Conservation (phyloP, 2,888 invertebrate genomes). For the Herminia tarsipennalis region DNA sequence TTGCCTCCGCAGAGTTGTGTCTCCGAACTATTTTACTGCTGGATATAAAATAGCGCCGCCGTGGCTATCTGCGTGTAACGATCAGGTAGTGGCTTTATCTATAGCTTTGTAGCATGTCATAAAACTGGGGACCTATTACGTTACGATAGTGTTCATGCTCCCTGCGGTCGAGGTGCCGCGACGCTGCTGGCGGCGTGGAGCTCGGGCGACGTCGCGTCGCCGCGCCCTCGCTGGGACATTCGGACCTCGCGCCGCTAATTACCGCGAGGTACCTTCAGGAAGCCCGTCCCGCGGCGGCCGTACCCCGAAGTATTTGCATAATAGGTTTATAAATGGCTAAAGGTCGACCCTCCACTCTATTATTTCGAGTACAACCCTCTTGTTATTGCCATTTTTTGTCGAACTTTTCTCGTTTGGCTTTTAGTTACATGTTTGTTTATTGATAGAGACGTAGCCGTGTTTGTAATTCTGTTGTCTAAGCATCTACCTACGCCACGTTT, state of each 20-base stretch:
- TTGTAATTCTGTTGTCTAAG: too few species aligned
- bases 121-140: constrained; percentile 2
- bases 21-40: constrained; percentile 15
- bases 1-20: background rate
- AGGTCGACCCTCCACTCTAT: constrained; percentile 5
- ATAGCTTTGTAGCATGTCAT: background rate
- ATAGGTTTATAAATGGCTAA: constrained; percentile 10
- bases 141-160: constrained; percentile 4
- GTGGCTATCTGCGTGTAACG: constrained; percentile 23
- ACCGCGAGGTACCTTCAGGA: background rate
- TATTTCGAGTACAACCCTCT: background rate
- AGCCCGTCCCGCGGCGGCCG: background rate
- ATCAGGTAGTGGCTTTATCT: constrained; percentile 23
- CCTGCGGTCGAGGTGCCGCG: background rate
- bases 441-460: too few species aligned
- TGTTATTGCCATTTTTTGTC: background rate
- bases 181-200: background rate
- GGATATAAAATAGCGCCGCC: constrained; percentile 19
- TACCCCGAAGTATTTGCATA: constrained; percentile 7
- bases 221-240: background rate
- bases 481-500: too few species aligned
- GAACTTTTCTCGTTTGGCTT: background rate
- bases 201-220: background rate
- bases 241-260: constrained; percentile 2
- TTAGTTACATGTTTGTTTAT: background rate